Evolutionary conservation across 2,113 vertebrate species (phyloP).

Genomic region (Hiodon tergisus): DNA sequence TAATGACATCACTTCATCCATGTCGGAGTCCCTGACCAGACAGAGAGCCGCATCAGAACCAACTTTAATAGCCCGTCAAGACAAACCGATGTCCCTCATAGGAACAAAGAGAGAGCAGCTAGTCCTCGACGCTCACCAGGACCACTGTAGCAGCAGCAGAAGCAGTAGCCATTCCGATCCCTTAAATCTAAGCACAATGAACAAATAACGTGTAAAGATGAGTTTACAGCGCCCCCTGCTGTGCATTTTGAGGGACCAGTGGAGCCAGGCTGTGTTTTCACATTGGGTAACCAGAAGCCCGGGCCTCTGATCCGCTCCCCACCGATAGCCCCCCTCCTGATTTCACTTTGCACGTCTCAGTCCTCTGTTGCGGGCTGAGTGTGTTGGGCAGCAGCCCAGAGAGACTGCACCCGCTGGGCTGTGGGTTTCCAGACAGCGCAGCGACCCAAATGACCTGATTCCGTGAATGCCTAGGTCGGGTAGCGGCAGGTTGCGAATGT

Average conservation of each 20-base stretch:
- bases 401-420: no score
- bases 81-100: background rate
- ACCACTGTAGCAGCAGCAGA: background rate
- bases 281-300: background rate
- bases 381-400: background rate
- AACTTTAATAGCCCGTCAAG: background rate
- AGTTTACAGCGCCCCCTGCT: slow-evolving; percentile 13
- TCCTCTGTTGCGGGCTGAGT: background rate
- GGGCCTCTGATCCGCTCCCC: no score
- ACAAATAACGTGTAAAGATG: background rate
- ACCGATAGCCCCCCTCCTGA: no score
- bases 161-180: background rate
- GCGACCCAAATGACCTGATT: no score
- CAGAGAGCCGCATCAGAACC: background rate
- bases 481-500: no score
- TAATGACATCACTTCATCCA: slow-evolving; percentile 2
- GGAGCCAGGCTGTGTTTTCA: background rate
- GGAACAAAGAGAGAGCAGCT: background rate
- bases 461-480: no score
- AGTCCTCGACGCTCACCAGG: background rate
- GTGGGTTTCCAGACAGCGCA: no score
- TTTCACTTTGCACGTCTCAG: no score
- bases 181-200: background rate
- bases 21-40: background rate
- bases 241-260: background rate